Conservation (phyloP, 2,797 vertebrate species). For the Thalassophryne amazonica region DNA sequence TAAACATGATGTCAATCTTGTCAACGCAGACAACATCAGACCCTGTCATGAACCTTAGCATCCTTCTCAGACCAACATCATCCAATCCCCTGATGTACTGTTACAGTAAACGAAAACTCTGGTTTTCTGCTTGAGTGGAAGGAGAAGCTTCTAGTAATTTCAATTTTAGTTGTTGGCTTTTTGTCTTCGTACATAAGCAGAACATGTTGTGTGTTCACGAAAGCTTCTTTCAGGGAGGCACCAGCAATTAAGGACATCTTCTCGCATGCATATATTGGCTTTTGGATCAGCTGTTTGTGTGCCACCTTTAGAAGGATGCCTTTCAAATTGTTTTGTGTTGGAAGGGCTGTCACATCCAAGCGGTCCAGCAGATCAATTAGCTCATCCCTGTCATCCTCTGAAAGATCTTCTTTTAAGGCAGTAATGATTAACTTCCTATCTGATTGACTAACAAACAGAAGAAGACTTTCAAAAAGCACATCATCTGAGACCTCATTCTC, state of each 20-base stretch:
- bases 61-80: conserved; percentile 10
- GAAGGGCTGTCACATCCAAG: conserved; percentile 17
- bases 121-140: conserved; percentile 6
- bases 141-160: conserved; percentile 2
- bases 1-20: conserved; percentile 30
- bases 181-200: conserved; percentile 5
- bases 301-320: conserved; percentile 25
- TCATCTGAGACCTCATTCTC: no score
- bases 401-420: no score
- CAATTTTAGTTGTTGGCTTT: conserved; percentile 4
- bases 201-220: conserved; percentile 6
- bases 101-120: conserved; percentile 14
- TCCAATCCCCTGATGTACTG: conserved; percentile 13
- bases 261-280: conserved; percentile 32
- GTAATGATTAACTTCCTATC: no score
- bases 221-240: neutral
- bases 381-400: no score
- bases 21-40: conserved; percentile 21
- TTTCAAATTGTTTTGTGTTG: conserved; percentile 26
- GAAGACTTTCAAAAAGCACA: no score
- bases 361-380: no score
- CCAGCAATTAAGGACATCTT: conserved; percentile 10
- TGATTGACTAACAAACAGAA: no score
- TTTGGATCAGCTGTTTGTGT: conserved; percentile 37
- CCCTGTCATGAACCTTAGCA: conserved; percentile 11